Base-by-base conservation (phyloP, 1,140 invertebrate species). In the Anoplophora glabripennis region DNA sequence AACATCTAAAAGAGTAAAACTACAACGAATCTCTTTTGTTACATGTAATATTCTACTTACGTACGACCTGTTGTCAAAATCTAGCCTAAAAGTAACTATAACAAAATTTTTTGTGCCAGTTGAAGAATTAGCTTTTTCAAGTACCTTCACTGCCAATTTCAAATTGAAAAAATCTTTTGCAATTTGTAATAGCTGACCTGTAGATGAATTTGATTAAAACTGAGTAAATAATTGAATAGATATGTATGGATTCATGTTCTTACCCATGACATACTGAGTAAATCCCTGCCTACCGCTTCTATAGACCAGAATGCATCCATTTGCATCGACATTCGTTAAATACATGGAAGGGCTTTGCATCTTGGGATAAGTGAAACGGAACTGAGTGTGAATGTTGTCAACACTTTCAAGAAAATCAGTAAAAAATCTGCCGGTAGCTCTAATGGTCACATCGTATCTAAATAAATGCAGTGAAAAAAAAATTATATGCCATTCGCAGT, bases 291-390 rank as follows among this genome's bases (percentile, higher is more conserved):
- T 79, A 1, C 82, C 82, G 55, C 88, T 91, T 53, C 89, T 82
- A 69, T 95, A 95, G 0, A 92, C 83, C 21, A 95, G 77, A 49
- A 89, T 82, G 7, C 89, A 90, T 1, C 89, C 91, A 35, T 89
- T 79, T 21, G 83, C 78, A 71, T 93, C 90, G 49, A 91, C 84
- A 35, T 86, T 81, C 1, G 87, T 89, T 33, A 93, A 81, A 69
- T 91, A 90, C 86, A 95, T 94, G n/a, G 90, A 92, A 0, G 92
- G 92, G 61, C 89, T 92, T 69, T 89, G 88, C 89, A 95, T 92
- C 76, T 88, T 87, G 0, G 91, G 91, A 74, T 93, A 94, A 11
- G 89, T 89, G 68, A 92, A 93, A 52, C 90, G 79, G 85, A 94
- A 93, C 60, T 90, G 89, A 71, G 91, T 83, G 71, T 94, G 92